Evolutionary conservation across 2,888 invertebrate genomes (phyloP).

Genomic region (Abrostola tripartita): DNA sequence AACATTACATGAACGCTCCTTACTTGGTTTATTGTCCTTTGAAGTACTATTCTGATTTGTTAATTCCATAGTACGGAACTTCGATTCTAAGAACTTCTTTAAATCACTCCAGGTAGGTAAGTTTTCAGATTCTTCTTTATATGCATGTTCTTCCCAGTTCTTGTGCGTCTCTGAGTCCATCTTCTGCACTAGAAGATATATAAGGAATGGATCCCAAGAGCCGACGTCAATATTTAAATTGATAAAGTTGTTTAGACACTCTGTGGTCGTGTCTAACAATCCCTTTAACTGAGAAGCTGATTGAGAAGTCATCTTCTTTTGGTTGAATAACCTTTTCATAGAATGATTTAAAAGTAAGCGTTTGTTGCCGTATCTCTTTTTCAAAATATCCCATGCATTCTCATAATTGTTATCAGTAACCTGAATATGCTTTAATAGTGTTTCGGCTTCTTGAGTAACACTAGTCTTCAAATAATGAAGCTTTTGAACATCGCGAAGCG

Average conservation of each 20-base stretch:
- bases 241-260: slow-evolving; percentile 4
- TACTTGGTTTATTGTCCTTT: slow-evolving; percentile 6
- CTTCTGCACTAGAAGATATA: slow-evolving; percentile 50
- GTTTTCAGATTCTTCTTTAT: slow-evolving; percentile 4
- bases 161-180: slow-evolving; percentile 48
- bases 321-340: slow-evolving; percentile 8
- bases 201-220: slow-evolving; percentile 40
- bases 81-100: slow-evolving; percentile 16
- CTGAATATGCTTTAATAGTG: slow-evolving; percentile 13
- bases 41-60: not conserved
- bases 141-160: slow-evolving; percentile 41
- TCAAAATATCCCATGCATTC: slow-evolving; percentile 12
- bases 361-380: slow-evolving; percentile 12
- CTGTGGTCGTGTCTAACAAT: slow-evolving; percentile 15
- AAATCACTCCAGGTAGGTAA: slow-evolving; percentile 8
- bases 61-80: slow-evolving; percentile 21
- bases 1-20: slow-evolving; percentile 19
- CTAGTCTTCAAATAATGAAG: slow-evolving; percentile 24
- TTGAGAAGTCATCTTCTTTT: slow-evolving; percentile 11
- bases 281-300: slow-evolving; percentile 13
- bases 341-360: slow-evolving; percentile 11
- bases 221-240: slow-evolving; percentile 11
- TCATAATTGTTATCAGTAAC: no score
- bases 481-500: slow-evolving; percentile 19
- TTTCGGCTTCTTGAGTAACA: slow-evolving; percentile 9